Evolutionary conservation across 2,113 vertebrate genomes (phyloP).

Genomic region (Notarius quadriscutis): DNA sequence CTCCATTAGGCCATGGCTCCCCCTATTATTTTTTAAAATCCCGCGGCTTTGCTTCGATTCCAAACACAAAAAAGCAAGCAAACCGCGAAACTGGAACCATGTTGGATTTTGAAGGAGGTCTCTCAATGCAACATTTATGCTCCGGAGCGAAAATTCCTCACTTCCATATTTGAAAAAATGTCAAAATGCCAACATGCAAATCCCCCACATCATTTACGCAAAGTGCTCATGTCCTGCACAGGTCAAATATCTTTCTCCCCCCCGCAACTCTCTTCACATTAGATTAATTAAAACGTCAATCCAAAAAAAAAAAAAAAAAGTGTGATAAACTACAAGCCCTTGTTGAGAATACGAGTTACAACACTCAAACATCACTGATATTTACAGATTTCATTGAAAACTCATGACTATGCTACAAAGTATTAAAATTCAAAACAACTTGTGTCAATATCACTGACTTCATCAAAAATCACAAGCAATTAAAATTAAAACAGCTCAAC

Average conservation of each 20-base stretch:
- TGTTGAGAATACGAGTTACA: background rate
- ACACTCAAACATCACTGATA: no score
- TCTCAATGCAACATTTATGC: conserved; percentile 69
- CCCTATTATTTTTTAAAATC: background rate
- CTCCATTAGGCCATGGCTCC: no score
- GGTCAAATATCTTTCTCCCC: background rate
- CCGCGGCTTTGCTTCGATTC: background rate
- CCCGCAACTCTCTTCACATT: background rate
- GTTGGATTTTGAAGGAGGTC: background rate
- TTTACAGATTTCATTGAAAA: no score
- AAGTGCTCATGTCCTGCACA: background rate
- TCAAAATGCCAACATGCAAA: conserved; percentile 58
- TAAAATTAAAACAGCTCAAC: background rate
- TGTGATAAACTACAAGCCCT: background rate
- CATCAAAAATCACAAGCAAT: background rate
- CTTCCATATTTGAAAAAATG: conserved; percentile 68
- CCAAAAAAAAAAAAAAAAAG: background rate
- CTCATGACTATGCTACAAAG: no score
- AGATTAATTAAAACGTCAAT: conserved; percentile 9
- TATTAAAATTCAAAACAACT: background rate
- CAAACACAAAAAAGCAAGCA: background rate
- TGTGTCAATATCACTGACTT: background rate
- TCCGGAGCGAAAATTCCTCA: conserved; percentile 66
- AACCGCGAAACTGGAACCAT: background rate
- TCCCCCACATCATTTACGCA: background rate